A percentile compares a stretch with the other conserved stretches of the same genome.
These are phyloP conservation scores for Myrmecobius fasciatus DNA, from an alignment of 2,113 vertebrate genomes.

Conservation along the genomic window DNA sequence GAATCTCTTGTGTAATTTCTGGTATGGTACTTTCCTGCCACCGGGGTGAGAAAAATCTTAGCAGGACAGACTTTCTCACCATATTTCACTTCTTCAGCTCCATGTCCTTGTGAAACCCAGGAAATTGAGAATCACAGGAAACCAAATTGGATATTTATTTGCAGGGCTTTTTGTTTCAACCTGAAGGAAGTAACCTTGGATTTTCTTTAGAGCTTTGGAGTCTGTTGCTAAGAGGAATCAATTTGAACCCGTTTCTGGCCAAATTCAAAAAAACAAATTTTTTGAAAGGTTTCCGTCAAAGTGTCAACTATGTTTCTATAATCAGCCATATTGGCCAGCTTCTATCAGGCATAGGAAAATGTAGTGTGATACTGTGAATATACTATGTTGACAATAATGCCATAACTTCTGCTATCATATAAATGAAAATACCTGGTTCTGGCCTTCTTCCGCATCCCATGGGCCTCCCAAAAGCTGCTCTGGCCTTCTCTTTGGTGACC, in stretches of 20 bases:
- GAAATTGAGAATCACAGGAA: slow-evolving; percentile 66
- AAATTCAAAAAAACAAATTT: not conserved
- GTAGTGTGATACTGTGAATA: not conserved
- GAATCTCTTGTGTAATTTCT: slow-evolving; percentile 85
- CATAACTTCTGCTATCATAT: not conserved
- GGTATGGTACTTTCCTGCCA: slow-evolving; percentile 82
- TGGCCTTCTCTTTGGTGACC: not conserved
- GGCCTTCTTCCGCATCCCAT: not conserved
- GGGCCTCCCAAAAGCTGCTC: not conserved
- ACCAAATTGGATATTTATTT: not conserved
- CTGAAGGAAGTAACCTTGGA: slow-evolving; percentile 43
- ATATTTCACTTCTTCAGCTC: slow-evolving; percentile 75
- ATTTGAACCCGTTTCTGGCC: slow-evolving; percentile 24
- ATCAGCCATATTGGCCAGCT: not conserved
- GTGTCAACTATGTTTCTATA: not conserved
- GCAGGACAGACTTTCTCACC: slow-evolving; percentile 79
- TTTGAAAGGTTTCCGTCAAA: not conserved
- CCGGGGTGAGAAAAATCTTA: slow-evolving; percentile 81
- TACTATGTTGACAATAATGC: not conserved
- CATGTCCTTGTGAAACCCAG: slow-evolving; percentile 72
- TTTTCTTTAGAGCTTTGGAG: slow-evolving; percentile 53
- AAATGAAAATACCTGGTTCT: not conserved
- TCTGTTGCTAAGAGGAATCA: slow-evolving; percentile 34
- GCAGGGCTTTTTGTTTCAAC: slow-evolving; percentile 24
- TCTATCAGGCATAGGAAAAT: not conserved